Conservation (phyloP, 2,113 vertebrate species). For the Bubo blakistoni region DNA sequence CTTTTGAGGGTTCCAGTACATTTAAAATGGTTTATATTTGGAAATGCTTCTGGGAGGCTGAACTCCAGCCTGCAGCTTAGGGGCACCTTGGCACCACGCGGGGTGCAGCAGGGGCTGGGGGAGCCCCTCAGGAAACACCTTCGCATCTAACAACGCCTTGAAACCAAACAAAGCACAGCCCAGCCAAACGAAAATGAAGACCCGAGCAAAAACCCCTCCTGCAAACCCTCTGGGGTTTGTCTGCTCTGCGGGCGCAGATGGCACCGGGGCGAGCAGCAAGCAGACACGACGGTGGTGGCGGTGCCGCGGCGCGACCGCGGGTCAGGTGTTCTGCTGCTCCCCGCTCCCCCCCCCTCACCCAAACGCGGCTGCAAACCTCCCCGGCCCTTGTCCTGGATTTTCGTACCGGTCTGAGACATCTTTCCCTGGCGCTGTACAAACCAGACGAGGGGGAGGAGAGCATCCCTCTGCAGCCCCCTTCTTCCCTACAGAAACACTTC, state of each 20-base stretch:
- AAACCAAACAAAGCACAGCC: not conserved
- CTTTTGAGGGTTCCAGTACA: not conserved
- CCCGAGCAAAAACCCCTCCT: not conserved
- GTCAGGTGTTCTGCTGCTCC: not conserved
- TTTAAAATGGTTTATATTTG: not conserved
- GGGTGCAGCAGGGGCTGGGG: not conserved
- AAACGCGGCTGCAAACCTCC: not conserved
- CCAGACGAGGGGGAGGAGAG: fast-evolving
- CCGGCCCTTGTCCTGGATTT: not conserved
- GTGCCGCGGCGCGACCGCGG: not conserved
- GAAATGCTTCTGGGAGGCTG: not conserved
- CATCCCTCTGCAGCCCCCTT: not conserved
- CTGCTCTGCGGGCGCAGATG: not conserved
- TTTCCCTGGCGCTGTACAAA: not conserved
- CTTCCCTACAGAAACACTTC: not conserved
- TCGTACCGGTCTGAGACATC: fast-evolving
- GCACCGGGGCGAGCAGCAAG: not conserved
- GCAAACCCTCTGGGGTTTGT: not conserved
- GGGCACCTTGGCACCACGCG: not conserved
- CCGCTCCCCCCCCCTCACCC: not conserved
- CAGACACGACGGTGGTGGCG: not conserved
- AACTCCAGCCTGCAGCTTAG: not conserved
- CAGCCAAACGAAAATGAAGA: fast-evolving
- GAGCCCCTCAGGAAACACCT: not conserved
- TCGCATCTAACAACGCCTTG: too few species aligned